phyloP scores from a whole-genome alignment of 1,140 invertebrate genomes.

The Bradynema listronoti region DNA sequence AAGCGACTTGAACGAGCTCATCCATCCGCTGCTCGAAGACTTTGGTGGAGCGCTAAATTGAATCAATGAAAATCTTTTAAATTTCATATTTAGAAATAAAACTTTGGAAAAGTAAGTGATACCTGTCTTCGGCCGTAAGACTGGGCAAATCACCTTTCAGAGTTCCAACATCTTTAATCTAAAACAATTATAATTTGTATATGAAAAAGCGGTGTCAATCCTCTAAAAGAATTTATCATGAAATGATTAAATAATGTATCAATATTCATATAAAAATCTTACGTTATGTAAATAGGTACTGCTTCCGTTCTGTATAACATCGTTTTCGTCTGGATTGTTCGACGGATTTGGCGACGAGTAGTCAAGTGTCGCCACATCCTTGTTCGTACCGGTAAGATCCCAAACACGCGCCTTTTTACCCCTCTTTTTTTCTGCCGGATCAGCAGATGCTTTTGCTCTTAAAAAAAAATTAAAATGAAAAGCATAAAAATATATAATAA shows the following conservation, averaged over 20 bases:
- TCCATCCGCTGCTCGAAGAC: constrained; percentile 22
- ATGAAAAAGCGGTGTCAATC: too few relatives aligned
- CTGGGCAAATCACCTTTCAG: constrained; percentile 44
- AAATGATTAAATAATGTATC: too few relatives aligned
- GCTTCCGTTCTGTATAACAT: background rate
- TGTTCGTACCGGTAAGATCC: constrained; percentile 73
- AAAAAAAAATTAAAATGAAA: constrained; percentile 11
- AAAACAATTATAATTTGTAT: constrained; percentile 21
- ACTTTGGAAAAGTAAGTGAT: background rate
- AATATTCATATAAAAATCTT: too few relatives aligned
- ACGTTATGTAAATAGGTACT: constrained; percentile 36
- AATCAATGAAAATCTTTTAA: background rate
- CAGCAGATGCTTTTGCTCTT: constrained; percentile 8
- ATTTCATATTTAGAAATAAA: background rate
- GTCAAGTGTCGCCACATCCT: constrained; percentile 74
- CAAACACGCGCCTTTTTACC: constrained; percentile 82
- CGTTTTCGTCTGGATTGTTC: constrained; percentile 5
- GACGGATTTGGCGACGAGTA: constrained; percentile 63
- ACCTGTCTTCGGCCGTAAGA: constrained; percentile 31
- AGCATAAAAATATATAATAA: too few relatives aligned
- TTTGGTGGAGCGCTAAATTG: background rate
- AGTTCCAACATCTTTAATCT: constrained; percentile 46
- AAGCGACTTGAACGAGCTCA: constrained; percentile 55
- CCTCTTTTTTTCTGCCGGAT: constrained; percentile 59
- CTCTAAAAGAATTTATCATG: too few relatives aligned